phyloP scores from a whole-genome alignment of 2,888 invertebrate species.

The Unio pictorum region DNA sequence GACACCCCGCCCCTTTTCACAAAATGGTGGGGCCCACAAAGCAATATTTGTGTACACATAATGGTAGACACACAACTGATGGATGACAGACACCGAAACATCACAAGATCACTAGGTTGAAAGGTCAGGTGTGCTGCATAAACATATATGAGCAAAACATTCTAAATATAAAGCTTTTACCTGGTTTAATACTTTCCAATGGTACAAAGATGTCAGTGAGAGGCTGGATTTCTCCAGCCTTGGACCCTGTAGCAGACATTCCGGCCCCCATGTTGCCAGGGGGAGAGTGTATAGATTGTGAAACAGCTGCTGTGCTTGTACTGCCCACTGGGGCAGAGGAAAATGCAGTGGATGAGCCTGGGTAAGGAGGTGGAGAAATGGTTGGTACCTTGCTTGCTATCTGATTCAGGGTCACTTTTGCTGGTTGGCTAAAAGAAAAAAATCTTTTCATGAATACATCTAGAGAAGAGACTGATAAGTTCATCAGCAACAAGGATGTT shows the following conservation, averaged over 20 bases:
- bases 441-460: neutral
- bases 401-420: conserved; percentile 58
- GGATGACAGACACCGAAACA: too few species aligned
- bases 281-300: conserved; percentile 20
- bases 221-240: conserved; percentile 73
- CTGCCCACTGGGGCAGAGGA: conserved; percentile 2
- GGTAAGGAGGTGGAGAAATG: conserved; percentile 9
- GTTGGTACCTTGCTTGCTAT: conserved; percentile 34
- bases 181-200: conserved; percentile 84
- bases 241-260: conserved; percentile 26
- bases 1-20: too few species aligned
- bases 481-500: neutral
- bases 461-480: neutral
- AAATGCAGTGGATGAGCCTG: conserved; percentile 8
- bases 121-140: too few species aligned
- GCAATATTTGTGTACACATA: too few species aligned
- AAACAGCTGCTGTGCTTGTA: conserved; percentile 11
- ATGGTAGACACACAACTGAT: too few species aligned
- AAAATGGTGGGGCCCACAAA: too few species aligned
- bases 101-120: too few species aligned
- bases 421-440: conserved; percentile 29
- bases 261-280: conserved; percentile 38
- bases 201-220: conserved; percentile 83
- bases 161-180: conserved; percentile 61
- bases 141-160: too few species aligned